These are phyloP conservation scores for Zapus hudsonius DNA, from an alignment of 2,113 vertebrate genomes.

Conservation along the genomic window DNA sequence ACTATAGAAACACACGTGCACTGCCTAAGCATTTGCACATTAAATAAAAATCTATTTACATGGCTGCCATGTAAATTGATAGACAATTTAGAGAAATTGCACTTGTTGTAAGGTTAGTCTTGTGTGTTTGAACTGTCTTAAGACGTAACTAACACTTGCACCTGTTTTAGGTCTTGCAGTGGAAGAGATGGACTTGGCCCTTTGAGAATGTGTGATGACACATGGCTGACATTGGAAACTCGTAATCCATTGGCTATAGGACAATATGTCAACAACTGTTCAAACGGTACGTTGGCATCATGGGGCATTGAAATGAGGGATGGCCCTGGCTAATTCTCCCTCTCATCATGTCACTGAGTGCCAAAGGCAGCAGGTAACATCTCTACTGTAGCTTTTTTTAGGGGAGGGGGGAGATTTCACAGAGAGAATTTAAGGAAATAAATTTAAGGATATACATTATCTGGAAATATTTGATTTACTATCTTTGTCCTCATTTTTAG, in stretches of 20 bases:
- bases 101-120: constrained; percentile 1
- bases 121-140: neutral
- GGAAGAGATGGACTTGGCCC: constrained; percentile 92
- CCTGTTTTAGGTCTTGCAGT: constrained; percentile 90
- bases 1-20: neutral
- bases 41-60: constrained; percentile 40
- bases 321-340: neutral
- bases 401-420: neutral
- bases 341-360: neutral
- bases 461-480: neutral
- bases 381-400: neutral
- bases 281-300: constrained; percentile 84
- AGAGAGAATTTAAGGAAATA: constrained; percentile 40
- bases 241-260: constrained; percentile 93
- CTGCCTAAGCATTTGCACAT: neutral
- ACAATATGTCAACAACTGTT: constrained; percentile 97
- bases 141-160: rapidly evolving
- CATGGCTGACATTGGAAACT: constrained; percentile 89
- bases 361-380: neutral
- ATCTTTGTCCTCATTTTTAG: constrained; percentile 52
- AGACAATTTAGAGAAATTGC: neutral
- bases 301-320: neutral
- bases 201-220: constrained; percentile 89
- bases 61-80: neutral
- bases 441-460: neutral